Conservation (phyloP, 2,797 vertebrate species). For the Poecilia velifera region DNA sequence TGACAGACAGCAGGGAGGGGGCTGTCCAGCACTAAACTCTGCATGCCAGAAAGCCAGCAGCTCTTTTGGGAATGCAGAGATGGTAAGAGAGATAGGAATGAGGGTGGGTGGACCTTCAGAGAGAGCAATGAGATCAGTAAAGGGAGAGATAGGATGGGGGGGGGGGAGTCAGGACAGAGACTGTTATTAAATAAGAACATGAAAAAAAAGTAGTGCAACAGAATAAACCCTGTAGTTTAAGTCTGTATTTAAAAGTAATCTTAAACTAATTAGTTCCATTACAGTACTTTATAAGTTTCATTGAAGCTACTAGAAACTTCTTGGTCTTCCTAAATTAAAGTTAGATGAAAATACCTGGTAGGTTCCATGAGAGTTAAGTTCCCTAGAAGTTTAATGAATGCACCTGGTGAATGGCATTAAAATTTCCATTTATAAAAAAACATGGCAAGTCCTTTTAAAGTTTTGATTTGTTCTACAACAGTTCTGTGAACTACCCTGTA, state of each 20-base stretch:
- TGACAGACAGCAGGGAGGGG: slow-evolving; percentile 34
- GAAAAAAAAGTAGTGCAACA: background rate
- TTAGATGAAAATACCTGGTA: background rate
- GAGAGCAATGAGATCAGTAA: slow-evolving; percentile 65
- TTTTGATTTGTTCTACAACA: background rate
- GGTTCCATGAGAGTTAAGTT: background rate
- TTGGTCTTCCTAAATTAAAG: background rate
- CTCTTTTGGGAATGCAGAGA: slow-evolving; percentile 67
- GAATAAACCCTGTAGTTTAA: background rate
- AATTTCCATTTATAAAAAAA: background rate
- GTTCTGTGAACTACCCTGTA: background rate
- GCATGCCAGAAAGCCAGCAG: slow-evolving; percentile 52
- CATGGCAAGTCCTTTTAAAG: background rate
- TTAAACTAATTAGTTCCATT: background rate
- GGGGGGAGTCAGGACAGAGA: slow-evolving; percentile 32
- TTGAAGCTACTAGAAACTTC: background rate
- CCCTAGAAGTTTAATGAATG: background rate
- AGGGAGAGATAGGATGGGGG: slow-evolving; percentile 35
- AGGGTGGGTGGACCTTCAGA: slow-evolving; percentile 71
- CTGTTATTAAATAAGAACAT: slow-evolving; percentile 6
- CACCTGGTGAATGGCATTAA: background rate
- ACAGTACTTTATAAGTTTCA: background rate
- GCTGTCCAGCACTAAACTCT: slow-evolving; percentile 33
- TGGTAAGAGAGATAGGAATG: slow-evolving; percentile 71
- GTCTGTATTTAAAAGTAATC: too few species aligned